These are phyloP conservation scores for Himantopus leucocephalus DNA, from an alignment of 2,113 vertebrate species.

Conservation along the genomic window DNA sequence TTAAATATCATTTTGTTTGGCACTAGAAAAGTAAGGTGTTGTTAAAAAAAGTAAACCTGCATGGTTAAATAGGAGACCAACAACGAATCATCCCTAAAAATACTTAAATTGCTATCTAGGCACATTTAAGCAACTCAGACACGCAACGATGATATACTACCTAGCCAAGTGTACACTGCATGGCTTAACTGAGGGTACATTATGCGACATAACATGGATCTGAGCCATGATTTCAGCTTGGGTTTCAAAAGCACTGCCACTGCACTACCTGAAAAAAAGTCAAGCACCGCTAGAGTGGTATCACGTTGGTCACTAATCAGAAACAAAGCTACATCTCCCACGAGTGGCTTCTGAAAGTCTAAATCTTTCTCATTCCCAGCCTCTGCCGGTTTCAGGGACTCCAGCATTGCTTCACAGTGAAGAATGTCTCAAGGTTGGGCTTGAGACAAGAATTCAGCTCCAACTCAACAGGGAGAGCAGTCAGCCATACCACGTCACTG, in stretches of 20 bases:
- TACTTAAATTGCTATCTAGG: background rate
- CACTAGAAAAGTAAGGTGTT: background rate
- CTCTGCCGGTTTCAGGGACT: background rate
- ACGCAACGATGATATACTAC: background rate
- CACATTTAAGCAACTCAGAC: background rate
- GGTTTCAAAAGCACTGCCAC: background rate
- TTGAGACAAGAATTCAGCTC: background rate
- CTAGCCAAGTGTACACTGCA: background rate
- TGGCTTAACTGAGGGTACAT: background rate
- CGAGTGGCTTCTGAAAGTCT: background rate
- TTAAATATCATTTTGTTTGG: slow-evolving; percentile 32
- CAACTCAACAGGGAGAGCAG: background rate
- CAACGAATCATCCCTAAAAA: background rate
- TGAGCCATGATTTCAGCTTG: background rate
- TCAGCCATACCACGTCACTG: background rate
- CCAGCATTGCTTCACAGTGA: background rate
- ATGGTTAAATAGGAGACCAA: background rate
- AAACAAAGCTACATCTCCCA: background rate
- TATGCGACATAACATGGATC: background rate
- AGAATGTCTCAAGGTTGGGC: background rate
- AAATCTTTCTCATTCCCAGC: background rate
- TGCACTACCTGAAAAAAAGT: background rate
- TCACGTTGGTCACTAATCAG: background rate
- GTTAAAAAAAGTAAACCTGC: background rate
- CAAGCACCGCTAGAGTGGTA: background rate